phyloP scores from a whole-genome alignment of 2,113 vertebrate genomes.

The Phoxinus phoxinus region DNA sequence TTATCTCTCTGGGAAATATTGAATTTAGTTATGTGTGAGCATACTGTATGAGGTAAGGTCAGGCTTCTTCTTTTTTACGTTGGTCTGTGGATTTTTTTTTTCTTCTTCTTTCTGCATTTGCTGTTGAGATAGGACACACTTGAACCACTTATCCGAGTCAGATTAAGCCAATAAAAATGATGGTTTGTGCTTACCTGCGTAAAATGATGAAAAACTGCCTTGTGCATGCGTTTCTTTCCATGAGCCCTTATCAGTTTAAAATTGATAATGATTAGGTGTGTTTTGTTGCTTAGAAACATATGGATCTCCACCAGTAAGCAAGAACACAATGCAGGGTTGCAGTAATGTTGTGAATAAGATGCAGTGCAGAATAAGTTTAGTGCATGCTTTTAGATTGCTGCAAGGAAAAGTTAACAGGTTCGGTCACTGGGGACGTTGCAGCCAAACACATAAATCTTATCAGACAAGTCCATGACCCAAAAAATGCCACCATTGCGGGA shows the following conservation, averaged over 20 bases:
- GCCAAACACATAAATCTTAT: slow-evolving; percentile 57
- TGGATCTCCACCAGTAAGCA: neutral
- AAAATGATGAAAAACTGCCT: neutral
- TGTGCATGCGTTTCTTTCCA: neutral
- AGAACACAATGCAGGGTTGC: neutral
- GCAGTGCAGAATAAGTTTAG: neutral
- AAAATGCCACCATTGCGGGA: slow-evolving; percentile 38
- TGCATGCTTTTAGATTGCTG: neutral
- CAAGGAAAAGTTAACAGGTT: slow-evolving; percentile 28
- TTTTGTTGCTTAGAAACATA: slow-evolving; percentile 5
- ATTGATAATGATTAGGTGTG: neutral
- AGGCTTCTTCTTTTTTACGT: neutral
- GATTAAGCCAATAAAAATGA: neutral
- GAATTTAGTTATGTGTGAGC: neutral
- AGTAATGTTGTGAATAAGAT: slow-evolving; percentile 29
- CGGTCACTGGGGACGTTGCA: slow-evolving; percentile 40
- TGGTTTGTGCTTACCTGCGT: neutral
- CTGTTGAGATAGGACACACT: neutral
- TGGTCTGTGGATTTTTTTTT: slow-evolving; percentile 1
- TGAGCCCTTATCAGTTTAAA: neutral
- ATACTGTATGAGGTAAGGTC: neutral
- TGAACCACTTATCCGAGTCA: neutral
- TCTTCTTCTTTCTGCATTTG: neutral
- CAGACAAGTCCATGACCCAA: slow-evolving; percentile 48
- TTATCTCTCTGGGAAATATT: slow-evolving; percentile 34